Base-by-base conservation (phyloP, 2,888 invertebrate species). In the Chrysotoxum bicinctum region DNA sequence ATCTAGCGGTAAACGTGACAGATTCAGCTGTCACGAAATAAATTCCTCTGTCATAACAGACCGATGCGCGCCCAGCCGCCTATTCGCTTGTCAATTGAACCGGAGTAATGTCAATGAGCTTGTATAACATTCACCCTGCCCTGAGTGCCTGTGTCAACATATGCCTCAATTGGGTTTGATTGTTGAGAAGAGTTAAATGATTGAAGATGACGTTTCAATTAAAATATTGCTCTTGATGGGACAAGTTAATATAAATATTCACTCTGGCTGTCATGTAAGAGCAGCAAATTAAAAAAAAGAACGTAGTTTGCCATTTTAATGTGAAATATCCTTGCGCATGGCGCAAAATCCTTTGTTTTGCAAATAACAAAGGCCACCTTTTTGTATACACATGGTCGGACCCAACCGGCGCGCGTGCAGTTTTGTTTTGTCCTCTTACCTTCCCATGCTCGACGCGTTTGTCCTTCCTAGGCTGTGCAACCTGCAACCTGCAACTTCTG, bases 171-270 rank as follows among this genome's bases (percentile, higher is more conserved):
- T 81, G 81, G 56, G 3, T 73, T 64, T 84, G 84, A 79, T 84
- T 84, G 84, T 62, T 43, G 43, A 45, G 19, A 30, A 32, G 64
- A 21, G 4, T 32, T 64, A 69, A 76, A 76, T 66, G 19, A 66
- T 85, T 80, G 72, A 76, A 73, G 81, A 81, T 69, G 85, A 81
- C 81, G 68, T 80, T 85, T 85, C 85, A 85, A 85, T 85, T 85
- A 85, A 73, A 64, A 16, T 58, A 79, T 19, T 48, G 16, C 54
- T 64, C 26, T 75, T 23, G 43, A n/a, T 30, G 40, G 16, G 6
- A 45, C 64, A 64, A 19, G 19, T 19, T 45, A 60, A 60, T 23
- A 37, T 14, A 12, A 1, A 12, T 19, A 45, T 30, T 10, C 5
- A 66, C 30, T 52, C 19, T 64, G n/a, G 54, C 56, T 37, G 50